Conservation (phyloP, 2,888 invertebrate species). For the Xestia rhomboidea region DNA sequence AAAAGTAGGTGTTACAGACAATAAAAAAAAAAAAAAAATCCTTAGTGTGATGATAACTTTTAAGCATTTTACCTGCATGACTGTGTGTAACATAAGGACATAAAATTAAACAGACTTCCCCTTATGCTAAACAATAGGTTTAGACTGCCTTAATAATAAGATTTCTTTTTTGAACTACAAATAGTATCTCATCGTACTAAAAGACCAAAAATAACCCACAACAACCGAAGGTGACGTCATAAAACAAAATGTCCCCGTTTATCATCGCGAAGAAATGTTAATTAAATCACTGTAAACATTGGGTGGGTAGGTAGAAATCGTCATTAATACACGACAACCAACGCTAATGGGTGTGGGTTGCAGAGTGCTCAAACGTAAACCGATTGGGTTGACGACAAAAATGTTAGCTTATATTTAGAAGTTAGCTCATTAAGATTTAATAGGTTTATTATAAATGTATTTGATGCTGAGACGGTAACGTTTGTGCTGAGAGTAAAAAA, state of each 20-base stretch:
- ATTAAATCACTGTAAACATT: constrained; percentile 79
- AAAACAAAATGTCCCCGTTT: constrained; percentile 71
- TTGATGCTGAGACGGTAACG: constrained; percentile 14
- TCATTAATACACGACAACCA: constrained; percentile 80
- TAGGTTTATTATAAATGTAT: constrained; percentile 48
- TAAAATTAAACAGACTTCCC: too few relatives aligned
- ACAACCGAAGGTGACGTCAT: constrained; percentile 67
- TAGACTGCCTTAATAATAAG: too few relatives aligned
- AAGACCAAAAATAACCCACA: constrained; percentile 20
- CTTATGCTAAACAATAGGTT: too few relatives aligned
- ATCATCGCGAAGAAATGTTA: constrained; percentile 78
- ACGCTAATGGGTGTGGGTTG: constrained; percentile 74
- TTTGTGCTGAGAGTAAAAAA: background rate
- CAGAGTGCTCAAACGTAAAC: constrained; percentile 64
- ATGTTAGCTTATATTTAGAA: constrained; percentile 61
- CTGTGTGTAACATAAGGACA: too few relatives aligned
- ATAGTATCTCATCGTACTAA: background rate
- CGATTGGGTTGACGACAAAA: constrained; percentile 59
- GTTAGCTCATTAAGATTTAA: constrained; percentile 60
- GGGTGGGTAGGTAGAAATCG: constrained; percentile 75
- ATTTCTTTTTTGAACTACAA: too few relatives aligned
- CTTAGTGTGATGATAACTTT: too few relatives aligned
- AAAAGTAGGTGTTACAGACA: background rate
- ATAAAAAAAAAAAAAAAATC: background rate
- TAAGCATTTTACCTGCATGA: too few relatives aligned